phyloP scores from a whole-genome alignment of 2,113 vertebrate species.

The Mesocricetus auratus region DNA sequence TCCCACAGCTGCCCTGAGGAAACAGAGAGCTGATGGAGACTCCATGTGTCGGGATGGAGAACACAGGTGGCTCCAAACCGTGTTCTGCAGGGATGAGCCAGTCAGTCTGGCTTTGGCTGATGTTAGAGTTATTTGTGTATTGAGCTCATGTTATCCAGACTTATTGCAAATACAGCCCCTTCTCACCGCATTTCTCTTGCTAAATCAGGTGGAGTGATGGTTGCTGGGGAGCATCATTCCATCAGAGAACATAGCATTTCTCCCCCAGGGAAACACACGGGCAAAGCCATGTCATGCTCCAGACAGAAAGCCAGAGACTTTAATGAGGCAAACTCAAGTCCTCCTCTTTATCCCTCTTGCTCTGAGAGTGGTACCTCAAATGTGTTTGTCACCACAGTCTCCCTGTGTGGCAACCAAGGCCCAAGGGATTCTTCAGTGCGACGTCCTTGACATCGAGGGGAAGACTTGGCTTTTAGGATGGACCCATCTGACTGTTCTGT shows the following conservation, averaged over 20 bases:
- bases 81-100: slow-evolving; percentile 40
- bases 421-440: background rate
- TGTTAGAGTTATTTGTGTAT: slow-evolving; percentile 55
- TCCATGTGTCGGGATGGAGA: slow-evolving; percentile 32
- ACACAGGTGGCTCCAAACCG: background rate
- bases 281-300: background rate
- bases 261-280: background rate
- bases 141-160: slow-evolving; percentile 73
- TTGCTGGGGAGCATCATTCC: slow-evolving; percentile 31
- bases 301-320: background rate
- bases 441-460: background rate
- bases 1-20: slow-evolving; percentile 10
- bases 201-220: slow-evolving; percentile 64
- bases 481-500: background rate
- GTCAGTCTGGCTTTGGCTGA: slow-evolving; percentile 32
- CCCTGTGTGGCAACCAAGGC: background rate
- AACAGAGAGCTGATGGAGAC: slow-evolving; percentile 70
- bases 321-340: background rate
- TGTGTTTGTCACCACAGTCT: background rate
- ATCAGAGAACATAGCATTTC: background rate
- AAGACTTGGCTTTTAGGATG: background rate
- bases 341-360: background rate
- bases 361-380: background rate
- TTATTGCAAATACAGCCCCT: slow-evolving; percentile 57
- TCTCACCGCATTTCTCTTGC: slow-evolving; percentile 44